A percentile compares a stretch with the other conserved stretches of the same genome.
Evolutionary conservation across 2,888 invertebrate species (phyloP).

Genomic region (Pandemis corylana): DNA sequence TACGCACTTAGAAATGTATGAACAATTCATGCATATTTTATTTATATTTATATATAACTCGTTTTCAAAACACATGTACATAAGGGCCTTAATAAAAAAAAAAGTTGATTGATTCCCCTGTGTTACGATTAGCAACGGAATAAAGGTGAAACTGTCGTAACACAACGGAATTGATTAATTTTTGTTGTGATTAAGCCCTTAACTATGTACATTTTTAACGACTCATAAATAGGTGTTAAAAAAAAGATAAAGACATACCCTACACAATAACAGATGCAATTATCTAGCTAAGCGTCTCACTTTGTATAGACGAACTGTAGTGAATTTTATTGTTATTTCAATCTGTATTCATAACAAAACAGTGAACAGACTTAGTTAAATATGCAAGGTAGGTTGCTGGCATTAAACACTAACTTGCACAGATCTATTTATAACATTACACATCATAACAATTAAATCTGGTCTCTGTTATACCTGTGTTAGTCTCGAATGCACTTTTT

Average conservation of each 20-base stretch:
- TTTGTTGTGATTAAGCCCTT: too few species aligned
- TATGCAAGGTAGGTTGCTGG: conserved; percentile 57
- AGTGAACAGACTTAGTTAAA: conserved; percentile 27
- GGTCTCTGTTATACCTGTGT: conserved; percentile 75
- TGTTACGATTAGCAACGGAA: too few species aligned
- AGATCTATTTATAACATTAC: conserved; percentile 50
- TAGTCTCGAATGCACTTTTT: conserved; percentile 58
- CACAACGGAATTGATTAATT: too few species aligned
- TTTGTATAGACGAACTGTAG: too few species aligned
- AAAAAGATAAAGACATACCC: too few species aligned
- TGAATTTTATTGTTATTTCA: neutral
- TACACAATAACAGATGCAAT: neutral
- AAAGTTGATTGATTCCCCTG: too few species aligned
- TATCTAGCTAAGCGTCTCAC: neutral
- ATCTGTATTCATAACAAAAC: conserved; percentile 20
- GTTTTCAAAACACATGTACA: too few species aligned
- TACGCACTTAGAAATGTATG: conserved; percentile 22
- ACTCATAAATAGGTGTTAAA: too few species aligned
- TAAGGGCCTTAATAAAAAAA: too few species aligned
- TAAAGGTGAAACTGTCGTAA: too few species aligned
- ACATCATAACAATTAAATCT: conserved; percentile 51
- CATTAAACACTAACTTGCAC: conserved; percentile 68
- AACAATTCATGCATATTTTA: neutral
- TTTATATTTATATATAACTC: too few species aligned
- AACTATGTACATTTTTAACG: too few species aligned